Conservation (phyloP, 1,140 invertebrate species). For the Choristoneura fumiferana region DNA sequence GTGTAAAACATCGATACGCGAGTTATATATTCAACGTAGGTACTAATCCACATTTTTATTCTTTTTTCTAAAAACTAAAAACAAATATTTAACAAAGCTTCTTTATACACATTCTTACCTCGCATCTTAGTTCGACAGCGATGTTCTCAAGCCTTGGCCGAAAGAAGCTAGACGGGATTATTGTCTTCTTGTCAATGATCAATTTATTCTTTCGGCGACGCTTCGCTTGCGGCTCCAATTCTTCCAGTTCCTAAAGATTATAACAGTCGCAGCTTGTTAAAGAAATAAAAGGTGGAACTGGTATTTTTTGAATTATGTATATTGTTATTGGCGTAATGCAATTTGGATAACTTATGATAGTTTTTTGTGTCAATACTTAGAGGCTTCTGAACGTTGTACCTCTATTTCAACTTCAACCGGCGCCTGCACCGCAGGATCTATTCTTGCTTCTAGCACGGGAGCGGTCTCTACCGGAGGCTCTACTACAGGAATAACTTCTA, state of each 20-base stretch:
- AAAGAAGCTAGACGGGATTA: conserved; percentile 34
- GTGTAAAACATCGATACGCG: too few species aligned
- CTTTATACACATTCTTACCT: conserved; percentile 37
- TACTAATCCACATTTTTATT: too few species aligned
- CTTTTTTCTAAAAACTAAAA: too few species aligned
- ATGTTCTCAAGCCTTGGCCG: conserved; percentile 40
- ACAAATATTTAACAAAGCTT: too few species aligned
- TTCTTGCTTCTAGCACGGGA: conserved; percentile 21
- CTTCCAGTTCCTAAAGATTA: conserved; percentile 51
- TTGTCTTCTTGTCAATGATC: conserved; percentile 52
- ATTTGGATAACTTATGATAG: too few species aligned
- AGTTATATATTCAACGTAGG: too few species aligned
- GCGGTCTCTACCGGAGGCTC: neutral
- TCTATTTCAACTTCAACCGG: conserved; percentile 33
- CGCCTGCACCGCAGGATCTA: neutral
- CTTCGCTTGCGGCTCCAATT: conserved; percentile 30
- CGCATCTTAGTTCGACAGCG: conserved; percentile 45
- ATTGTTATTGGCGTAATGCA: too few species aligned
- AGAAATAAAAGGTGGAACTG: too few species aligned
- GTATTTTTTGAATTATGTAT: too few species aligned
- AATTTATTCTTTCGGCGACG: conserved; percentile 38
- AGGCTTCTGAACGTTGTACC: too few species aligned
- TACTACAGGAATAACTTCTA: neutral
- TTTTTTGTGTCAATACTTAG: too few species aligned
- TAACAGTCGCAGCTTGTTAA: too few species aligned